A percentile compares a stretch with the other conserved stretches of the same genome.
Evolutionary conservation across 1,140 invertebrate species (phyloP).

Genomic region (Bombus difficillimus): DNA sequence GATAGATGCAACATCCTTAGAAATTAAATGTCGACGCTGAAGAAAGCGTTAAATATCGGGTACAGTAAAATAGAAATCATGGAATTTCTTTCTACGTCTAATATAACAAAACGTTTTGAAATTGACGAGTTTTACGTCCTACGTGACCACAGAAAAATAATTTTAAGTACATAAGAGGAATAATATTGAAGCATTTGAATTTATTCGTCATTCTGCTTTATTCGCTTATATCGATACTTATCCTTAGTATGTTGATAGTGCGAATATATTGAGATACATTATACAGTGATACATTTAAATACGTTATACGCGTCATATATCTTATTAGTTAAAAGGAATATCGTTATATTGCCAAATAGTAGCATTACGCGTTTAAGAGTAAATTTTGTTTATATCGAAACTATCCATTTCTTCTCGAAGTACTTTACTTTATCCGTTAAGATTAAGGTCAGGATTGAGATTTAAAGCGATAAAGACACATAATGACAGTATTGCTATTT

Average conservation of each 20-base stretch:
- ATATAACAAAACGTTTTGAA: no score
- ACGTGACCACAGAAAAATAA: background rate
- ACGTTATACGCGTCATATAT: background rate
- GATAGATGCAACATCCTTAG: background rate
- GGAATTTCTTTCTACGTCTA: no score
- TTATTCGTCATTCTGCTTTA: no score
- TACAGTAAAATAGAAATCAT: no score
- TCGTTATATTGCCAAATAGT: background rate
- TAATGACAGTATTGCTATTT: background rate
- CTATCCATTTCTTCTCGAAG: background rate
- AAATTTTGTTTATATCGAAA: background rate
- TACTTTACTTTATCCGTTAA: background rate
- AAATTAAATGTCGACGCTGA: background rate
- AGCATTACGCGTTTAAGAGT: background rate
- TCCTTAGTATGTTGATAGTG: no score
- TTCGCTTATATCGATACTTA: background rate
- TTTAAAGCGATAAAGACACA: background rate
- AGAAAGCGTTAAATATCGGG: no score
- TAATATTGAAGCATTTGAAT: background rate
- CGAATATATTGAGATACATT: no score
- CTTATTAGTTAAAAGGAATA: background rate
- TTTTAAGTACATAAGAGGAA: background rate
- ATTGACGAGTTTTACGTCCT: no score
- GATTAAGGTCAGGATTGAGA: background rate
- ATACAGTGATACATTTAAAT: background rate